These are phyloP conservation scores for Erpornis zantholeuca DNA, from an alignment of 2,113 vertebrate genomes.

Conservation along the genomic window DNA sequence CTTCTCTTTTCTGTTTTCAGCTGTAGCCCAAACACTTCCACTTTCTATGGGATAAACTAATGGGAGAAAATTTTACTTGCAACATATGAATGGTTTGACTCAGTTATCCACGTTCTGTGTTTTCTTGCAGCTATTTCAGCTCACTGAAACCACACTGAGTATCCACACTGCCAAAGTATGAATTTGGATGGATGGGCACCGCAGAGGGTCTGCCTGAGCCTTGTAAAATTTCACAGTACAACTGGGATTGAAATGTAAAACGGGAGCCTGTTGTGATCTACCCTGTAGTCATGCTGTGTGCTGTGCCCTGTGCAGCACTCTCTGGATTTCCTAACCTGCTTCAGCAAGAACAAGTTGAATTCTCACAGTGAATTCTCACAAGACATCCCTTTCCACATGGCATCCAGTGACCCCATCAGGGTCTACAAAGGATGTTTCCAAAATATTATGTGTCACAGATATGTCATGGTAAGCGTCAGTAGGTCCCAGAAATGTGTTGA, in stretches of 20 bases:
- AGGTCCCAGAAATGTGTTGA: not conserved
- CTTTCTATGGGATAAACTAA: not conserved
- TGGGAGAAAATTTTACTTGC: not conserved
- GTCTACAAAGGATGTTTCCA: not conserved
- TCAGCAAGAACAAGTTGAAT: not conserved
- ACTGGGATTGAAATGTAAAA: not conserved
- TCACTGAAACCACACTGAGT: not conserved
- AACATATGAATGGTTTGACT: not conserved
- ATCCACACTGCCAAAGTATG: not conserved
- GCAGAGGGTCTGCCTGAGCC: not conserved
- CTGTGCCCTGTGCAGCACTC: not conserved
- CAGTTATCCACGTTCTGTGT: not conserved
- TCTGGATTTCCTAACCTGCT: not conserved
- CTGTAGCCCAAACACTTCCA: not conserved
- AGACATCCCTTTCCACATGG: not conserved
- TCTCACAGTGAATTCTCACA: not conserved
- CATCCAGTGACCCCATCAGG: not conserved
- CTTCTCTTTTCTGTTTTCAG: conserved; percentile 15
- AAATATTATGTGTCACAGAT: not conserved
- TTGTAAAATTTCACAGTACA: not conserved
- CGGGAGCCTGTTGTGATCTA: not conserved
- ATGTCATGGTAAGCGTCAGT: not conserved
- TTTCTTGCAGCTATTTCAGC: not conserved
- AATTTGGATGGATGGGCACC: not conserved
- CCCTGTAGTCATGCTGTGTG: not conserved